A percentile compares a stretch with the other conserved stretches of the same genome.
These are phyloP conservation scores for Popillia japonica DNA, from an alignment of 1,140 invertebrate genomes.

Conservation along the genomic window DNA sequence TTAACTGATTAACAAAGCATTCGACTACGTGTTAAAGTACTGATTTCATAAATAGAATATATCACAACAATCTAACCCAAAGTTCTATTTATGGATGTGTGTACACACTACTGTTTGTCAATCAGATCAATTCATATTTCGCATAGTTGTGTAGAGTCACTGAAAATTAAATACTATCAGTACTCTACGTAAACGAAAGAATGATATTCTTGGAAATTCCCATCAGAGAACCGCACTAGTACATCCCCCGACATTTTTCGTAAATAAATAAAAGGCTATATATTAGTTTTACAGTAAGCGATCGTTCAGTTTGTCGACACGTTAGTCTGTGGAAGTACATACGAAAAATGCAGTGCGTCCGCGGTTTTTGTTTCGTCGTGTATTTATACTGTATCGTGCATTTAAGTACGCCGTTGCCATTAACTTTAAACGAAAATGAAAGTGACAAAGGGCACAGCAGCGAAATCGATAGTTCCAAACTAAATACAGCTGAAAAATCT, in stretches of 20 bases:
- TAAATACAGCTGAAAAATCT: neutral
- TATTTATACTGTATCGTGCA: neutral
- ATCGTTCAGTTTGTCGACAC: slow-evolving; percentile 6
- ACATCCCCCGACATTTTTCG: slow-evolving; percentile 1
- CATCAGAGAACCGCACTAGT: neutral
- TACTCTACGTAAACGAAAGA: neutral
- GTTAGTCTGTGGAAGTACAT: neutral
- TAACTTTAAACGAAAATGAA: neutral
- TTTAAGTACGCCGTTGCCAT: neutral
- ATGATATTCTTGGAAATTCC: slow-evolving; percentile 10
- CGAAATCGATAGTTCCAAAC: neutral
- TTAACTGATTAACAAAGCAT: too few relatives aligned
- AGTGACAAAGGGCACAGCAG: neutral
- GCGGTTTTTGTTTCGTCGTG: neutral
- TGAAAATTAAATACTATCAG: neutral
- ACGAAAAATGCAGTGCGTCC: neutral
- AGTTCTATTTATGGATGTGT: neutral
- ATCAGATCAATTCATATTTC: neutral
- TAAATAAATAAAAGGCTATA: slow-evolving; percentile 2
- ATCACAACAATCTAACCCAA: too few relatives aligned
- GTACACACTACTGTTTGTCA: neutral
- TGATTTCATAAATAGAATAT: too few relatives aligned
- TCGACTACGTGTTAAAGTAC: too few relatives aligned
- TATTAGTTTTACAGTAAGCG: neutral
- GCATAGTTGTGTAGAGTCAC: neutral